phyloP scores from a whole-genome alignment of 1,140 invertebrate genomes.

The Nixonia krombeini region DNA sequence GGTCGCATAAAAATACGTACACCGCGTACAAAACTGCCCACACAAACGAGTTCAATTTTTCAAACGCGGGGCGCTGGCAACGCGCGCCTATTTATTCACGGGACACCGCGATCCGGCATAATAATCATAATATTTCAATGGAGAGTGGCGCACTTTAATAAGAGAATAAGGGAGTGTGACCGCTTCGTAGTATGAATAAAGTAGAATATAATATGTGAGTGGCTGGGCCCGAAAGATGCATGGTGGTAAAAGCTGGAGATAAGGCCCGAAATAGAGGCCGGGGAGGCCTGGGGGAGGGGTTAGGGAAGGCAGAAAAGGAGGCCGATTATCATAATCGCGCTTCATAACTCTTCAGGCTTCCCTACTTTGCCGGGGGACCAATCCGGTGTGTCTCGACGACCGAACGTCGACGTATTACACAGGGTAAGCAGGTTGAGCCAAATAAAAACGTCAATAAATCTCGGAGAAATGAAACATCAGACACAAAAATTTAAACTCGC shows the following conservation, averaged over 20 bases:
- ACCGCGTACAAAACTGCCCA: background rate
- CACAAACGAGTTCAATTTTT: constrained; percentile 5
- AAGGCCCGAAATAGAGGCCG: constrained; percentile 33
- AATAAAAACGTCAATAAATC: constrained; percentile 6
- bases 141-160: constrained; percentile 47
- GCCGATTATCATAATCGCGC: constrained; percentile 71
- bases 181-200: constrained; percentile 58
- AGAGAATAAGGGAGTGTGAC: constrained; percentile 53
- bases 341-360: constrained; percentile 67
- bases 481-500: background rate
- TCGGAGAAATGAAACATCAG: background rate
- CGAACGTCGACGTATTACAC: constrained; percentile 2
- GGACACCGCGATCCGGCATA: constrained; percentile 38
- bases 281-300: constrained; percentile 2
- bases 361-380: constrained; percentile 50
- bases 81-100: constrained; percentile 49
- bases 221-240: constrained; percentile 45
- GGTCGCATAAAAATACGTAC: background rate
- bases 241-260: constrained; percentile 41
- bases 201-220: constrained; percentile 61
- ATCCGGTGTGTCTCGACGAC: constrained; percentile 8
- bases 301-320: constrained; percentile 22
- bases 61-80: constrained; percentile 2
- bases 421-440: background rate
- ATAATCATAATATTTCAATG: constrained; percentile 57